A percentile compares a stretch with the other conserved stretches of the same genome.
Evolutionary conservation across 2,797 vertebrate genomes (phyloP).

Genomic region (Sphaeramia orbicularis): DNA sequence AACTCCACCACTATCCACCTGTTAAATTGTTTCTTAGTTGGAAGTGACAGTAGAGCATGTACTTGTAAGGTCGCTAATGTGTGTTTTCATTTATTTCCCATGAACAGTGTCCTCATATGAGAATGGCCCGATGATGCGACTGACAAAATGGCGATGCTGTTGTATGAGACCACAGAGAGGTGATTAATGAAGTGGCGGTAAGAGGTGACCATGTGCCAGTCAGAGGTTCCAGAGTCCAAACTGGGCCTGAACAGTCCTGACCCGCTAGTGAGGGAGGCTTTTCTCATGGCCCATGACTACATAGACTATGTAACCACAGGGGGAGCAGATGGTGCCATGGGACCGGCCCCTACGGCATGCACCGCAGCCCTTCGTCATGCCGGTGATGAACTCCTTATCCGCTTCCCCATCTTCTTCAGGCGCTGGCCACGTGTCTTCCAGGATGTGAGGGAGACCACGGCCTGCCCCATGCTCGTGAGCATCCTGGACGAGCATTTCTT

Average conservation of each 20-base stretch:
- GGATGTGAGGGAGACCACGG: constrained; percentile 76
- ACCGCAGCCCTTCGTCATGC: constrained; percentile 80
- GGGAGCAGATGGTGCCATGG: constrained; percentile 41
- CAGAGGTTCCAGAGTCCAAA: constrained; percentile 48
- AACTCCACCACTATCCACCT: too few relatives aligned
- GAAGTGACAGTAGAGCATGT: not conserved
- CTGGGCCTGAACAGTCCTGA: constrained; percentile 77
- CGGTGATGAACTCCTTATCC: constrained; percentile 81
- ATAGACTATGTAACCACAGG: constrained; percentile 81
- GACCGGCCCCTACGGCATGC: constrained; percentile 72
- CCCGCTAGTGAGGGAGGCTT: constrained; percentile 82
- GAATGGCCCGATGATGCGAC: not conserved
- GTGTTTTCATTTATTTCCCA: constrained; percentile 3
- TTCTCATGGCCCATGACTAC: constrained; percentile 82
- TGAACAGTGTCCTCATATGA: not conserved
- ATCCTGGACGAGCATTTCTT: constrained; percentile 86
- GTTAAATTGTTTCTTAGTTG: not conserved
- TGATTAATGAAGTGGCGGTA: constrained; percentile 15
- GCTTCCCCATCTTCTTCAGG: constrained; percentile 87
- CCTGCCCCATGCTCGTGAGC: constrained; percentile 76
- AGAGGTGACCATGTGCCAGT: constrained; percentile 60
- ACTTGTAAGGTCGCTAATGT: not conserved
- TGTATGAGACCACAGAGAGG: constrained; percentile 24
- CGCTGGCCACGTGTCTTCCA: constrained; percentile 86
- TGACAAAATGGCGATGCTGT: constrained; percentile 5